Conservation (phyloP, 2,113 vertebrate species). For the Chamaea fasciata region DNA sequence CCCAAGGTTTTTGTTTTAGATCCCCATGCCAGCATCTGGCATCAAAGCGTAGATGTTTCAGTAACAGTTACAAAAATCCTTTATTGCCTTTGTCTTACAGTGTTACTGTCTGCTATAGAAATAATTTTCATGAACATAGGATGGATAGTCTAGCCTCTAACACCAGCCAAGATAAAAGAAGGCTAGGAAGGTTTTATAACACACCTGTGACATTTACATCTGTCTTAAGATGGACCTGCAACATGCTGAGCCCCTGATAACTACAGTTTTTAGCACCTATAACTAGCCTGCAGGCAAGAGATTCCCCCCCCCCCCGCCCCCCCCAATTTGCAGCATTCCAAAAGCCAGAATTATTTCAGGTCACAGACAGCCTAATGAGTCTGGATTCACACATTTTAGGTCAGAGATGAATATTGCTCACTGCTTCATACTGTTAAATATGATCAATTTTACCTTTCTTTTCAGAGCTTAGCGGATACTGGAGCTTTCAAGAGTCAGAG, state of each 20-base stretch:
- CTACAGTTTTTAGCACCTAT: background rate
- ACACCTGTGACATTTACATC: background rate
- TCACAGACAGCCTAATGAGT: background rate
- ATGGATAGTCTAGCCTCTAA: background rate
- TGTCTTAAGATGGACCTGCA: background rate
- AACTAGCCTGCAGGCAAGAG: background rate
- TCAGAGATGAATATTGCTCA: background rate
- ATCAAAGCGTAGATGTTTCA: background rate
- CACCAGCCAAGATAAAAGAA: background rate
- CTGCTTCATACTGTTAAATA: constrained; percentile 4
- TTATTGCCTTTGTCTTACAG: background rate
- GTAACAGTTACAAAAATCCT: background rate
- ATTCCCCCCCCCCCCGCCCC: background rate
- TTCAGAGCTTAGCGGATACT: background rate
- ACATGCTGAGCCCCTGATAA: background rate
- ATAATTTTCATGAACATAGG: background rate
- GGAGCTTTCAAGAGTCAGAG: background rate
- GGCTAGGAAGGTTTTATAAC: background rate
- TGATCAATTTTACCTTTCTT: constrained; percentile 20
- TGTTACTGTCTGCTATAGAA: background rate
- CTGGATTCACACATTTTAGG: background rate
- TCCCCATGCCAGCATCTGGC: background rate
- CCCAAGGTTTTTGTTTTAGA: background rate
- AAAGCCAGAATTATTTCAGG: constrained; percentile 10
- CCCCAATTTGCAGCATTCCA: background rate